Evolutionary conservation across 35 echinoderm and acorn worm species (phyloP).

Genomic region (Anneissia japonica): DNA sequence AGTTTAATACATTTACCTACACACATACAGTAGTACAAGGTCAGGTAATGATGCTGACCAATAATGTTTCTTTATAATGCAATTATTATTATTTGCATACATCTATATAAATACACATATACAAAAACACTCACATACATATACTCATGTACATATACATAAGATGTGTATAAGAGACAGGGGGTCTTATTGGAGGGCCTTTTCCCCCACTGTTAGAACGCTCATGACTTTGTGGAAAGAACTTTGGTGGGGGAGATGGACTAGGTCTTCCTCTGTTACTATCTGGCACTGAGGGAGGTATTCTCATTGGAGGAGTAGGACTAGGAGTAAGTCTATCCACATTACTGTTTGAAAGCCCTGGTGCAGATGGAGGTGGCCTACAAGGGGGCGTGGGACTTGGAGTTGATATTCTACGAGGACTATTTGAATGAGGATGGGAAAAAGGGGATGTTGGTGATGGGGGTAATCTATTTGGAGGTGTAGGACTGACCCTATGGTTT

Average conservation of each 20-base stretch:
- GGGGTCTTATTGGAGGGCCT: conserved; percentile 6
- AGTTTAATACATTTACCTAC: no score
- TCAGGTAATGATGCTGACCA: no score
- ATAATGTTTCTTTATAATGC: no score
- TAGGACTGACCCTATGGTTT: not conserved
- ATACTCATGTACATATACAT: no score
- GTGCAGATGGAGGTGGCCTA: not conserved
- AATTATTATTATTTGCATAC: no score
- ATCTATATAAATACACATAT: no score
- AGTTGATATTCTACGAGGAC: not conserved
- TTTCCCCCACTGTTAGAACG: not conserved
- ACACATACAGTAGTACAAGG: no score
- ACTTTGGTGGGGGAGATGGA: conserved; percentile 15
- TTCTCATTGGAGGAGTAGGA: conserved; percentile 9
- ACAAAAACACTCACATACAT: no score
- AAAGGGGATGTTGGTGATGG: not conserved
- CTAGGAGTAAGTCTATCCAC: not conserved
- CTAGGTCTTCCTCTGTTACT: not conserved
- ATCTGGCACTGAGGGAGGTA: not conserved
- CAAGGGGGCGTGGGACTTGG: not conserved
- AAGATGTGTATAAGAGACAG: no score
- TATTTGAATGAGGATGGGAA: not conserved
- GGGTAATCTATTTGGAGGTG: not conserved
- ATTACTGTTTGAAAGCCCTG: no score
- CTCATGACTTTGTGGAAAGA: not conserved